Base-by-base conservation (phyloP, 2,113 vertebrate genomes). In the Stigmatopora nigra region DNA sequence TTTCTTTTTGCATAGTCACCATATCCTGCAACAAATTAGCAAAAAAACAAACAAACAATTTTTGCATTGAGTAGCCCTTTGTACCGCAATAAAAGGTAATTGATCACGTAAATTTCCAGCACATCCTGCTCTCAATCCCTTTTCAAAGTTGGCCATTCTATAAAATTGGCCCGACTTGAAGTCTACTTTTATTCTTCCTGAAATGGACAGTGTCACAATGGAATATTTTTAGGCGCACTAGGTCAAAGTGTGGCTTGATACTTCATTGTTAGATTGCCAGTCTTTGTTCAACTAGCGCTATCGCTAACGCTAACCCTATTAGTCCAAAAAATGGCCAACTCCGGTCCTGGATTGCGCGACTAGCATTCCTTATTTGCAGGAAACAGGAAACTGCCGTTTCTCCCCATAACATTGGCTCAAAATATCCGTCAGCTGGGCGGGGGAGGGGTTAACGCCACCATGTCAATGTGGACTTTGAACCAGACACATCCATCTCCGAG, bases 401-500 rank as follows among this genome's bases (percentile, higher is more conserved):
- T 56, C 19, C 38, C 45, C 25, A 49, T 49, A 58, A 53, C 41
- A 19, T 66, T 25, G 61, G 55, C 57, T 10, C 70, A 73, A 79
- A 76, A 70, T 48, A 53, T 59, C 38, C 13, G 59, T 61, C 59
- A 46, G 59, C 59, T 45, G 59, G 60, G 69, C 58, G 65, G 65
- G 53, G 70, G 59, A 55, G 65, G 46, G 73, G 82, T 69, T 86
- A 79, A 77, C 76, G 75, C 83, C 10, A 5, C 77, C 67, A 63
- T 60, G 58, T 53, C 36, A 51, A 63, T 64, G 71, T 64, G 65
- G 66, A 68, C 53, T 70, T 68, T 63, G 68, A 72, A 73, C 86
- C 78, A 68, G 78, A 75, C 78, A 13, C 80, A 79, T 31, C 25
- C 2, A 31, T 31, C 25, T n/a, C 25, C 25, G 25, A 31, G n/a